Evolutionary conservation across 2,113 vertebrate genomes (phyloP), one percentile per base, ranked within the genome.

Genomic region (Zootoca vivipara): DNA sequence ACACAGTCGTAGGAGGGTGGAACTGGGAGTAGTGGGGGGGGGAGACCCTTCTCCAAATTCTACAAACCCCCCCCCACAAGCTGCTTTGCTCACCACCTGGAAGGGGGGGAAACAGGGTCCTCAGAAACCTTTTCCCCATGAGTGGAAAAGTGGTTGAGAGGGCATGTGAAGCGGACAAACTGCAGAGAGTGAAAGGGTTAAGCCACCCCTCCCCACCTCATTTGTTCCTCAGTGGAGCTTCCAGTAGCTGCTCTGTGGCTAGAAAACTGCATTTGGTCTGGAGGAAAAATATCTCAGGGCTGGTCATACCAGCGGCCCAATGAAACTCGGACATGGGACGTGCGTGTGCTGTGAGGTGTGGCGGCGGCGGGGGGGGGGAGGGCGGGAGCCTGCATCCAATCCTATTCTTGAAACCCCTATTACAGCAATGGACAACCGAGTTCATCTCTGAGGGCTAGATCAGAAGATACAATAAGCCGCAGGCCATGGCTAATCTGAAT

Each of bases 401-500:
- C 65, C n/a, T 35, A 42, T 42, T 22, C 58, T 78, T 13, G 56
- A 85, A 77, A 77, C 65, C 12, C 12, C 28, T 5, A n/a, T 85
- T 65, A 78, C 5, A n/a, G 33, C 52, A 75, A 15, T 64, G 56
- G n/a, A 58, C n/a, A 62, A 35, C 56, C 7, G 46, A 81, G 16
- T 28, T 46, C 40, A 78, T 78, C 7, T 10, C 77, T 86, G n/a
- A 35, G 28, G n/a, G 15, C 75, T 70, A 70, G 65, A 86, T 78
- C 42, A 70, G 6, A 79, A 79, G 42, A n/a, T 38, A 46, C 7
- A 42, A 67, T 70, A 86, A 56, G 78, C 77, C 56, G 15, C n/a
- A 77, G 77, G 65, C 64, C 56, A 86, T 18, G 24, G 3, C 42
- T 56, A 86, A 79, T 86, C 52, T 52, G 64, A 86, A 79, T 86